Conservation (phyloP, 2,113 vertebrate genomes). For the Saiga tatarica region DNA sequence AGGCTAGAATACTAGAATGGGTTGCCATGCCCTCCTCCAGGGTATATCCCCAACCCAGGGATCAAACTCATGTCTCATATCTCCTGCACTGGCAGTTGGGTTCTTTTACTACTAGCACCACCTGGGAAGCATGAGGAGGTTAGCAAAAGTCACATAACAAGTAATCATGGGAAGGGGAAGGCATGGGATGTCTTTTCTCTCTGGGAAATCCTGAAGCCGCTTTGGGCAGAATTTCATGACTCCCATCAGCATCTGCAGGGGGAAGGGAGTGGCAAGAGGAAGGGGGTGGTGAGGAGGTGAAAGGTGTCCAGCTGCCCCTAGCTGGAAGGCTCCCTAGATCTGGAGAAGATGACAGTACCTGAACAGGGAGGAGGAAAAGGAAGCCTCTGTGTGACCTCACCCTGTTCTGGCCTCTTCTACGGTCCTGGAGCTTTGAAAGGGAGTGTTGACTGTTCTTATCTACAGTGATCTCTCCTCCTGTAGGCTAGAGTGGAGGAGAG, state of each 20-base stretch:
- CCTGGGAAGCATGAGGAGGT: neutral
- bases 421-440: neutral
- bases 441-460: neutral
- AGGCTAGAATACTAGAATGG: neutral
- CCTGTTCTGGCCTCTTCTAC: neutral
- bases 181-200: neutral
- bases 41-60: neutral
- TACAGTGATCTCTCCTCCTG: neutral
- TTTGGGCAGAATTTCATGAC: neutral
- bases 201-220: neutral
- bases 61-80: neutral
- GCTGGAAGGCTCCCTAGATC: neutral
- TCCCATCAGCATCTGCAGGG: neutral
- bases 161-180: neutral
- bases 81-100: neutral
- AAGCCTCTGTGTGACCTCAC: neutral
- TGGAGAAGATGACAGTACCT: neutral
- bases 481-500: neutral
- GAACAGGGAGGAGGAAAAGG: neutral
- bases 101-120: neutral
- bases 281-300: fast-evolving
- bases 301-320: neutral
- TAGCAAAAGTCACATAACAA: neutral
- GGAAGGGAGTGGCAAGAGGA: neutral
- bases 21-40: neutral